Evolutionary conservation across 2,888 invertebrate species (phyloP).

Genomic region (Pinctada fucata): DNA sequence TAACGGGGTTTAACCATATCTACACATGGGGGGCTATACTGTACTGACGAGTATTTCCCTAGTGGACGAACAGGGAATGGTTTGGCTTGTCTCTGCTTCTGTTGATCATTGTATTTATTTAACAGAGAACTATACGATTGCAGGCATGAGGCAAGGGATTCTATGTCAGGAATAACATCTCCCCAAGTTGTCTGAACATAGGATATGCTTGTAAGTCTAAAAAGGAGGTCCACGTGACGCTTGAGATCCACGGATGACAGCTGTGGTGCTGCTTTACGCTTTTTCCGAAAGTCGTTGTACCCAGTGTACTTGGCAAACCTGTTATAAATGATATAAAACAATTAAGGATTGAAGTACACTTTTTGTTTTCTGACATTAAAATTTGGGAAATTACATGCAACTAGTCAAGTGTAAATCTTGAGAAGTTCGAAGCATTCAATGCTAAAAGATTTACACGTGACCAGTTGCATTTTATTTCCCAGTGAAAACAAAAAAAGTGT

Average conservation of each 20-base stretch:
- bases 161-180: not conserved
- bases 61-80: not conserved
- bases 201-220: not conserved
- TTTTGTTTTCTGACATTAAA: no score
- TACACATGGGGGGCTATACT: not conserved
- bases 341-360: not conserved
- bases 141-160: not conserved
- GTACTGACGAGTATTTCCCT: not conserved
- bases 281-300: conserved; percentile 16
- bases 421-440: no score
- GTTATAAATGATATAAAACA: conserved; percentile 15
- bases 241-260: conserved; percentile 10
- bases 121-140: not conserved
- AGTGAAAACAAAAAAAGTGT: no score
- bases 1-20: conserved; percentile 24
- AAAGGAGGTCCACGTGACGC: conserved; percentile 6
- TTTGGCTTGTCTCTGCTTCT: not conserved
- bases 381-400: no score
- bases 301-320: conserved; percentile 22
- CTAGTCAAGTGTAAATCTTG: no score
- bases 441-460: no score
- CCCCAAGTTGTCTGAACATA: not conserved
- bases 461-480: no score
- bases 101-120: not conserved
- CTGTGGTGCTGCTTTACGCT: conserved; percentile 25